Evolutionary conservation across 2,888 invertebrate species (phyloP).

Genomic region (Hirtodrosophila duncani): DNA sequence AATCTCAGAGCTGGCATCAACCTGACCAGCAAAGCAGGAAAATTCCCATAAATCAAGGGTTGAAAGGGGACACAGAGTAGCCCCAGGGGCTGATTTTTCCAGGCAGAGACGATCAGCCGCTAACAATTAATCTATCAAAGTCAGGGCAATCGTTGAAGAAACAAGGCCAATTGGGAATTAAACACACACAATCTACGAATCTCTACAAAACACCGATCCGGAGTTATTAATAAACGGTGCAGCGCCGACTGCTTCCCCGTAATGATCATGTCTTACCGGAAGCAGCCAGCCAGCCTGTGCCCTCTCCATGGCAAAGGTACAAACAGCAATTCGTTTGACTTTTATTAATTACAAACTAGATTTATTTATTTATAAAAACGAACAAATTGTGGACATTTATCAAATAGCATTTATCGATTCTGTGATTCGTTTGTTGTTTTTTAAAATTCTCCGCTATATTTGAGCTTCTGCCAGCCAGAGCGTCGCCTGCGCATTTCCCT

Average conservation of each 20-base stretch:
- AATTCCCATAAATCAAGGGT: constrained; percentile 56
- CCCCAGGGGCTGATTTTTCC: constrained; percentile 39
- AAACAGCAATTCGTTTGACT: constrained; percentile 44
- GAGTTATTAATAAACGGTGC: constrained; percentile 55
- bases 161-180: constrained; percentile 63
- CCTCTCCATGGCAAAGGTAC: constrained; percentile 45
- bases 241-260: constrained; percentile 6
- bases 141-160: constrained; percentile 30
- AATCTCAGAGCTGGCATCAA: constrained; percentile 59
- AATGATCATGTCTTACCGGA: constrained; percentile 42
- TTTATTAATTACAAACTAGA: constrained; percentile 66
- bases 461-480: constrained; percentile 76
- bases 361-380: constrained; percentile 67
- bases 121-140: constrained; percentile 66
- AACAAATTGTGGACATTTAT: constrained; percentile 66
- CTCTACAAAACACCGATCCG: no score
- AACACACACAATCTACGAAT: constrained; percentile 61
- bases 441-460: constrained; percentile 64
- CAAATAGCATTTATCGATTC: constrained; percentile 52
- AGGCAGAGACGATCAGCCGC: constrained; percentile 39
- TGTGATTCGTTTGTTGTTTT: constrained; percentile 8
- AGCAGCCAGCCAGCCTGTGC: no score
- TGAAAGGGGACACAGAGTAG: constrained; percentile 43
- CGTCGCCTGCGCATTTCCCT: constrained; percentile 71
- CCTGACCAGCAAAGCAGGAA: constrained; percentile 63